Conservation (phyloP, 2,797 vertebrate species). For the Capromys pilorides region DNA sequence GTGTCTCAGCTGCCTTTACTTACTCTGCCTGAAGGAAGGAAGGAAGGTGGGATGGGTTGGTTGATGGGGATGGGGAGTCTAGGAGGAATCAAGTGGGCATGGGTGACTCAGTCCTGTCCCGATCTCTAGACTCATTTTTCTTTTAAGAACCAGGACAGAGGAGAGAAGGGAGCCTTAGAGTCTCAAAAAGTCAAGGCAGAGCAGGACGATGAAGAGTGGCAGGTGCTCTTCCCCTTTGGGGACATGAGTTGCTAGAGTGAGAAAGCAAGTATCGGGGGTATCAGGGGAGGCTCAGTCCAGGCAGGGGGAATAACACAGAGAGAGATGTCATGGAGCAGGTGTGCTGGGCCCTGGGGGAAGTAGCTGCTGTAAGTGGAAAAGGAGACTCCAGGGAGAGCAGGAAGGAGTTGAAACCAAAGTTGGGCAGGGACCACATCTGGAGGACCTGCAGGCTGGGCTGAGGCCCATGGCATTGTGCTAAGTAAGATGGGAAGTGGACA, state of each 20-base stretch:
- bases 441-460: not conserved
- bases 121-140: not conserved
- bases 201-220: not conserved
- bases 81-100: not conserved
- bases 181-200: too few relatives aligned
- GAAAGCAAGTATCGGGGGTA: not conserved
- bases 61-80: not conserved
- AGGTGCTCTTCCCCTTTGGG: not conserved
- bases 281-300: not conserved
- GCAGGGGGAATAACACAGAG: not conserved
- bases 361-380: not conserved
- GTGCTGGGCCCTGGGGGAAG: not conserved
- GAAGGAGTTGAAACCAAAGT: too few relatives aligned
- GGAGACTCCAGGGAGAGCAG: too few relatives aligned
- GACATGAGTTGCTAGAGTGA: not conserved
- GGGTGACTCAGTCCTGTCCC: not conserved
- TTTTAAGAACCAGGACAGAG: not conserved
- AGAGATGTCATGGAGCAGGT: not conserved
- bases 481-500: not conserved
- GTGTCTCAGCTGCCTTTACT: not conserved
- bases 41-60: not conserved
- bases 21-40: not conserved
- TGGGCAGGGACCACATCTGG: not conserved
- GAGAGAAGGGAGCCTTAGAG: not conserved
- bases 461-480: not conserved